Evolutionary conservation across 2,113 vertebrate species (phyloP).

Genomic region (Trachemys scripta): DNA sequence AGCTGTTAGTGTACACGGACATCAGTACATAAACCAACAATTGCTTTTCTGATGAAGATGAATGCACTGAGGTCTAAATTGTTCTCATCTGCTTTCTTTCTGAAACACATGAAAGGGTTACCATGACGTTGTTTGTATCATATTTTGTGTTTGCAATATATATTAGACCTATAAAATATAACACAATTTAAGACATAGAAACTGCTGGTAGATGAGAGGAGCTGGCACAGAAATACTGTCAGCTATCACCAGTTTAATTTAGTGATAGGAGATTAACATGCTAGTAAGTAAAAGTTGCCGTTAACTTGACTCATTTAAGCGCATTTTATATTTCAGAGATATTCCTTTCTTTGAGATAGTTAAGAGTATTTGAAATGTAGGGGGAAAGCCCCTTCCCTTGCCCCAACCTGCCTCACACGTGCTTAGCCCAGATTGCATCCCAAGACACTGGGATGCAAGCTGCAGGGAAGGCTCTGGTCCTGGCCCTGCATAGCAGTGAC

Average conservation of each 20-base stretch:
- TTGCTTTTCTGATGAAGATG: background rate
- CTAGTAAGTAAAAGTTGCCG: background rate
- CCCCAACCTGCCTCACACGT: background rate
- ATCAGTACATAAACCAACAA: fast-evolving
- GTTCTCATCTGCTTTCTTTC: background rate
- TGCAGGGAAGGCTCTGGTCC: too few species aligned
- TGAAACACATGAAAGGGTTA: background rate
- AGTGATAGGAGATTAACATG: constrained; percentile 4
- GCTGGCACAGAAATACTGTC: background rate
- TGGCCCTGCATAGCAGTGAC: too few species aligned
- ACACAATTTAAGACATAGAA: background rate
- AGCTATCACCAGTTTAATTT: background rate
- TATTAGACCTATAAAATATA: background rate
- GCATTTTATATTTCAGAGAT: constrained; percentile 11
- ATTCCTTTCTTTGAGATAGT: background rate
- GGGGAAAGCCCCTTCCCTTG: background rate
- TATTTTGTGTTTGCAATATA: background rate
- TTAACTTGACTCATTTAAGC: background rate
- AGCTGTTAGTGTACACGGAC: background rate
- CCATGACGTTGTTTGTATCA: background rate
- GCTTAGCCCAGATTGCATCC: background rate
- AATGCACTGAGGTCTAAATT: background rate
- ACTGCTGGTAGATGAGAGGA: background rate
- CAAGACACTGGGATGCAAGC: too few species aligned
- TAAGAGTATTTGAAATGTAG: background rate